Conservation (phyloP, 2,888 invertebrate species). For the Aradus depressus region DNA sequence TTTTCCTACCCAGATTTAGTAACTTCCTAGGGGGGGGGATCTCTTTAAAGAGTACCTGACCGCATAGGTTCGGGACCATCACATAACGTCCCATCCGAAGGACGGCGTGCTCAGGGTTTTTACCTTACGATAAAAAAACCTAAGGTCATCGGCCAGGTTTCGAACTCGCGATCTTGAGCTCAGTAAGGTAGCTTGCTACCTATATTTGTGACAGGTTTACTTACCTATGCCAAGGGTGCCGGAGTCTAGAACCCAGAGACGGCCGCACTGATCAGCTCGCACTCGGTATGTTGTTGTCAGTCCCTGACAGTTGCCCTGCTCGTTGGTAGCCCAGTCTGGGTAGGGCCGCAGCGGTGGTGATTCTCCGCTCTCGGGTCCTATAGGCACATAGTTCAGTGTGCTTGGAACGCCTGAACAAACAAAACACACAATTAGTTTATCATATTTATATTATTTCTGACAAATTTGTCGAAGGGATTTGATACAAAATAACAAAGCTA, state of each 20-base stretch:
- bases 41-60: too few species aligned
- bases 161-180: too few species aligned
- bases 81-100: too few species aligned
- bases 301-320: constrained; percentile 63
- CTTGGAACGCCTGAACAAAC: constrained; percentile 58
- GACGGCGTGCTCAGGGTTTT: too few species aligned
- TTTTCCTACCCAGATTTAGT: too few species aligned
- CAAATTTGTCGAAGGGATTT: not conserved
- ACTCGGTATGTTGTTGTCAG: constrained; percentile 64
- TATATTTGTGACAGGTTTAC: not conserved
- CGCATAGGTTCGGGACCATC: too few species aligned
- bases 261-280: constrained; percentile 63
- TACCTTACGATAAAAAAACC: too few species aligned
- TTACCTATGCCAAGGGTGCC: constrained; percentile 69
- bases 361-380: constrained; percentile 48
- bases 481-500: not conserved
- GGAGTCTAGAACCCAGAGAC: constrained; percentile 73
- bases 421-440: too few species aligned
- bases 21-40: too few species aligned
- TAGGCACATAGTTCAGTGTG: constrained; percentile 65
- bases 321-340: constrained; percentile 63
- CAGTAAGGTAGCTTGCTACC: too few species aligned
- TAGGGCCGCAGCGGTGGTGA: constrained; percentile 68
- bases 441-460: not conserved
- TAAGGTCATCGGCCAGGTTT: too few species aligned